These are phyloP conservation scores for Andrena camellia DNA, from an alignment of 2,888 invertebrate genomes.

Conservation along the genomic window DNA sequence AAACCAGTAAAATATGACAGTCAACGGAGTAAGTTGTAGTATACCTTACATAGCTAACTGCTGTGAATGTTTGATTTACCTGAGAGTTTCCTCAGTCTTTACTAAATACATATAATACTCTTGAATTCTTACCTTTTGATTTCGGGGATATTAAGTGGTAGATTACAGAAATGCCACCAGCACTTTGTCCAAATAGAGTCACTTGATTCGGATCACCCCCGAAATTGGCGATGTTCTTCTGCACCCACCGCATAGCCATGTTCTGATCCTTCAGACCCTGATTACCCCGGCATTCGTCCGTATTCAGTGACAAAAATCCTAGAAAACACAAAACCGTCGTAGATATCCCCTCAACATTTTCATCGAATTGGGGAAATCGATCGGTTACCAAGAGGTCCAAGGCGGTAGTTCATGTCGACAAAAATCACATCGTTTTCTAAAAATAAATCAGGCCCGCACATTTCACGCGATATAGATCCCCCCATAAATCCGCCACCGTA, in stretches of 20 bases:
- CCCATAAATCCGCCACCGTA: slow-evolving; percentile 63
- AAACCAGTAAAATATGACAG: no score
- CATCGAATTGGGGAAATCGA: not conserved
- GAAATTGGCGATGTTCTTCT: slow-evolving; percentile 86
- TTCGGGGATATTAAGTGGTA: slow-evolving; percentile 38
- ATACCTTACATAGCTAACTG: no score
- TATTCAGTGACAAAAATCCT: slow-evolving; percentile 88
- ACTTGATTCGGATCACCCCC: slow-evolving; percentile 86
- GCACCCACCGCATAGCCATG: slow-evolving; percentile 89
- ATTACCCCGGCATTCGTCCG: slow-evolving; percentile 89
- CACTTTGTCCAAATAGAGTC: slow-evolving; percentile 89
- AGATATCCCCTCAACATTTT: not conserved
- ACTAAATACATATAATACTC: no score
- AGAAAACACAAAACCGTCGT: not conserved
- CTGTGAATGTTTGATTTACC: no score
- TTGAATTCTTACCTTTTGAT: slow-evolving; percentile 50
- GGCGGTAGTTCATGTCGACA: slow-evolving; percentile 73
- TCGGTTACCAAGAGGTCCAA: slow-evolving; percentile 67
- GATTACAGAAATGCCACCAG: slow-evolving; percentile 87
- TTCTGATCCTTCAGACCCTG: slow-evolving; percentile 90
- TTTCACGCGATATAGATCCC: slow-evolving; percentile 30
- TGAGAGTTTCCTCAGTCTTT: not conserved
- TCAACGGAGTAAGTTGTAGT: no score
- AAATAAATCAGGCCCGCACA: slow-evolving; percentile 64
- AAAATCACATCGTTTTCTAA: slow-evolving; percentile 71